A percentile compares a stretch with the other conserved stretches of the same genome.
These are phyloP conservation scores for Aspidiotus rigidus DNA, from an alignment of 2,888 invertebrate genomes.

Conservation along the genomic window DNA sequence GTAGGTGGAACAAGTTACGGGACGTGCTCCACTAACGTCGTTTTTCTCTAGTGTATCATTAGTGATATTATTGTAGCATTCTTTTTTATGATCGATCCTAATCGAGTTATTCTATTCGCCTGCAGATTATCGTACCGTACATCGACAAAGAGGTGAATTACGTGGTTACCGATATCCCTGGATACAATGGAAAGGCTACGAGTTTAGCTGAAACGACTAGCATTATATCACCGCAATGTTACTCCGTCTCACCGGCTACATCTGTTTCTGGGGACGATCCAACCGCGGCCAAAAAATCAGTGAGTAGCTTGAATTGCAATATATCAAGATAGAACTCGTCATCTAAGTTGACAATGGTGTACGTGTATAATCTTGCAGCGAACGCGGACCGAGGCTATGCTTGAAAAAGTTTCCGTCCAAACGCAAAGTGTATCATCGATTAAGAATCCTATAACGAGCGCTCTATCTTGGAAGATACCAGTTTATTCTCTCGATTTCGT, in stretches of 20 bases:
- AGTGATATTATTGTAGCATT: no score
- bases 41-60: no score
- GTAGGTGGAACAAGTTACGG: no score
- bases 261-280: slow-evolving; percentile 28
- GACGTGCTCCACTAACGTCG: no score
- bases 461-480: slow-evolving; percentile 29
- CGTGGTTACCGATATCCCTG: slow-evolving; percentile 25
- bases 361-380: slow-evolving; percentile 42
- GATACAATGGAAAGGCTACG: slow-evolving; percentile 25
- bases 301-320: not conserved
- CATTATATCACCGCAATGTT: slow-evolving; percentile 26
- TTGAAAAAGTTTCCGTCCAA: slow-evolving; percentile 55
- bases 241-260: slow-evolving; percentile 30
- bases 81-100: no score
- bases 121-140: slow-evolving; percentile 18
- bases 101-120: no score
- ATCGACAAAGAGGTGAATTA: slow-evolving; percentile 27
- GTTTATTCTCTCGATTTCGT: slow-evolving; percentile 28
- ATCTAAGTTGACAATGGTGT: not conserved
- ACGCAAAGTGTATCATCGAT: slow-evolving; percentile 36
- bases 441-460: slow-evolving; percentile 31
- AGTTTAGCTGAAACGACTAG: slow-evolving; percentile 14
- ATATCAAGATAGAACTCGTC: not conserved
- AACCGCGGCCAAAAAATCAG: slow-evolving; percentile 18
- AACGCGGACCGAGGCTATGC: slow-evolving; percentile 71